Conservation (phyloP, 2,113 vertebrate genomes). For the Entelurus aequoreus region DNA sequence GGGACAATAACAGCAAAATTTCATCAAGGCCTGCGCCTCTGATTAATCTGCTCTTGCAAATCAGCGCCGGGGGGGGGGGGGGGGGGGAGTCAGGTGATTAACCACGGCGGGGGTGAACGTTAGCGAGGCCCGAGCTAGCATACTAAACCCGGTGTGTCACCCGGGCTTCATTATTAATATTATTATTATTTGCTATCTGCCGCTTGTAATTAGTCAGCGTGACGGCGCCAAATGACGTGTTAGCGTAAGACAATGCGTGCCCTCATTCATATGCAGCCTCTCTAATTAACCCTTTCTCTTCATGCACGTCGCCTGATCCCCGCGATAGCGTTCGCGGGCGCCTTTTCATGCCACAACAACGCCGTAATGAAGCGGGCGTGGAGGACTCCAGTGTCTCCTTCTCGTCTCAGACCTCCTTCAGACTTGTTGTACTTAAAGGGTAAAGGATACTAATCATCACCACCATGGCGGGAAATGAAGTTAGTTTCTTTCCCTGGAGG, state of each 20-base stretch:
- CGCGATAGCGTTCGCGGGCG: conserved; percentile 62
- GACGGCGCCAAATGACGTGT: conserved; percentile 36
- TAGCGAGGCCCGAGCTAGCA: no score
- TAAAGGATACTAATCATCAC: no score
- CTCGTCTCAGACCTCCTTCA: neutral
- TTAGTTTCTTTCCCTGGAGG: no score
- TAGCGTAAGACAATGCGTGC: conserved; percentile 38
- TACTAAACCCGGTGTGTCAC: neutral
- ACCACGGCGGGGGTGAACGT: conserved; percentile 78
- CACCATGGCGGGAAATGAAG: no score
- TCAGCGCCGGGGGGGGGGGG: conserved; percentile 76
- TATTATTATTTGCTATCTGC: conserved; percentile 40
- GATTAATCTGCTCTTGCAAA: conserved; percentile 99
- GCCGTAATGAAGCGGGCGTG: conserved; percentile 2
- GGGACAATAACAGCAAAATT: conserved; percentile 99
- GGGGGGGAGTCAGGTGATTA: conserved; percentile 82
- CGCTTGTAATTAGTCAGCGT: conserved; percentile 43
- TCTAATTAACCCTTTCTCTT: conserved; percentile 58
- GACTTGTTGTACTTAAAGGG: no score
- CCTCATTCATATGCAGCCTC: conserved; percentile 47
- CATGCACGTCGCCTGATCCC: conserved; percentile 51
- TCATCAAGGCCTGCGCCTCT: conserved; percentile 94
- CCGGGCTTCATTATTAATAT: conserved; percentile 15
- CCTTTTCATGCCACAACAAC: conserved; percentile 25
- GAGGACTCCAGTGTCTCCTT: conserved; percentile 2